Percentiles rank a stretch among this genome's conserved stretches.
These are phyloP conservation scores for Drosophila limbata DNA, from an alignment of 2,888 invertebrate genomes.

Conservation along the genomic window DNA sequence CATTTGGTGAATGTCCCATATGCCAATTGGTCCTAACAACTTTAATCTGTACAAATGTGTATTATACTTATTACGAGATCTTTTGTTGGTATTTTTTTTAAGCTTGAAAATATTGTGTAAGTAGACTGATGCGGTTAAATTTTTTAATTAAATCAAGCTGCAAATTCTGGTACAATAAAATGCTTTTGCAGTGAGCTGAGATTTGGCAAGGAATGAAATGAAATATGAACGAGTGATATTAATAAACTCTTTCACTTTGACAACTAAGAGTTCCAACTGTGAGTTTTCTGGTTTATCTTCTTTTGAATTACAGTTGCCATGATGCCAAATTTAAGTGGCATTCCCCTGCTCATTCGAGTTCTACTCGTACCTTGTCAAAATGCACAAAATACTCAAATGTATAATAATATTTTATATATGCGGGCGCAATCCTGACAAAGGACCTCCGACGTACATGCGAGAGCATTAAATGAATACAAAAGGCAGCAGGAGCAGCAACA, in stretches of 20 bases:
- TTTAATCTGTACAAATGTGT: constrained; percentile 34
- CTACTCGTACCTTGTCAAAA: constrained; percentile 43
- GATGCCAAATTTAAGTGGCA: constrained; percentile 50
- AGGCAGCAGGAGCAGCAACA: constrained; percentile 30
- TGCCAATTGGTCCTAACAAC: constrained; percentile 80
- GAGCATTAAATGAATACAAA: constrained; percentile 70
- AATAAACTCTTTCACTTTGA: neutral
- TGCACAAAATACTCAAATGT: constrained; percentile 50
- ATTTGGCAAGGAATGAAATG: neutral
- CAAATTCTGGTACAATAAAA: constrained; percentile 12
- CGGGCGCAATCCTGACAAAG: constrained; percentile 40
- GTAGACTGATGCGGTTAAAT: constrained; percentile 28
- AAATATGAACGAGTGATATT: constrained; percentile 4
- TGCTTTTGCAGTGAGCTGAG: constrained; percentile 24
- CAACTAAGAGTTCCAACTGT: constrained; percentile 11
- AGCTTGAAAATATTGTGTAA: constrained; percentile 54
- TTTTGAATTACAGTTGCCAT: constrained; percentile 35
- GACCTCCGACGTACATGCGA: constrained; percentile 28
- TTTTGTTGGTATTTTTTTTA: constrained; percentile 11
- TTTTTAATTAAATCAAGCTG: constrained; percentile 18
- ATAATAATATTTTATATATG: constrained; percentile 46
- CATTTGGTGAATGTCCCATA: constrained; percentile 84
- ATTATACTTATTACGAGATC: constrained; percentile 23
- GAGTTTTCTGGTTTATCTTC: constrained; percentile 29
- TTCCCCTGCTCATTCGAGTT: neutral